Percentiles rank a stretch among this genome's conserved stretches.
phyloP scores from a whole-genome alignment of 2,113 vertebrate genomes.

The Macaca nemestrina region DNA sequence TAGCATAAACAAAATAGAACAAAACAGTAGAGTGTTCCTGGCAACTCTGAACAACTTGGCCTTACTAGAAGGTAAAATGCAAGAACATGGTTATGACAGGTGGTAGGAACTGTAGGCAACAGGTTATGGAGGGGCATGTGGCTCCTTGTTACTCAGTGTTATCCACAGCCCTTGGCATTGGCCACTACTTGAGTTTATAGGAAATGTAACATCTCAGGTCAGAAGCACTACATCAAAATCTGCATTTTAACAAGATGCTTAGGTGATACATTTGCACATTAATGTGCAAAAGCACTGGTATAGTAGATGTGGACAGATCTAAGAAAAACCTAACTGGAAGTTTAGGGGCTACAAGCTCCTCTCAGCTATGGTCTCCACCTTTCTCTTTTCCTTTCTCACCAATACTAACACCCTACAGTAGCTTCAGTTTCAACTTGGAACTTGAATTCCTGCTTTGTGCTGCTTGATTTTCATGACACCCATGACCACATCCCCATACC shows the following conservation, averaged over 20 bases:
- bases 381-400: background rate
- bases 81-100: background rate
- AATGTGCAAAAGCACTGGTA: background rate
- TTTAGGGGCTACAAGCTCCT: background rate
- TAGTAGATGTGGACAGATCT: background rate
- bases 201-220: background rate
- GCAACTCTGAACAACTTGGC: background rate
- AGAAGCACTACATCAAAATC: background rate
- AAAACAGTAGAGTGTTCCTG: background rate
- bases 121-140: background rate
- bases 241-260: background rate
- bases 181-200: background rate
- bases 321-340: background rate
- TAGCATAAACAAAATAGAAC: background rate
- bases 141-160: background rate
- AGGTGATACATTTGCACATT: background rate
- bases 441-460: background rate
- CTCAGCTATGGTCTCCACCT: background rate
- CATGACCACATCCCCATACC: fast-evolving
- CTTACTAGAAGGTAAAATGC: background rate
- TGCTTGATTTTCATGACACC: background rate
- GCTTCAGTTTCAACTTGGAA: background rate
- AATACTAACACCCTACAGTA: background rate
- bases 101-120: background rate
- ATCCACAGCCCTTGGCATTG: background rate